Conservation (phyloP, 2,797 vertebrate species). For the Rhinella marina region DNA sequence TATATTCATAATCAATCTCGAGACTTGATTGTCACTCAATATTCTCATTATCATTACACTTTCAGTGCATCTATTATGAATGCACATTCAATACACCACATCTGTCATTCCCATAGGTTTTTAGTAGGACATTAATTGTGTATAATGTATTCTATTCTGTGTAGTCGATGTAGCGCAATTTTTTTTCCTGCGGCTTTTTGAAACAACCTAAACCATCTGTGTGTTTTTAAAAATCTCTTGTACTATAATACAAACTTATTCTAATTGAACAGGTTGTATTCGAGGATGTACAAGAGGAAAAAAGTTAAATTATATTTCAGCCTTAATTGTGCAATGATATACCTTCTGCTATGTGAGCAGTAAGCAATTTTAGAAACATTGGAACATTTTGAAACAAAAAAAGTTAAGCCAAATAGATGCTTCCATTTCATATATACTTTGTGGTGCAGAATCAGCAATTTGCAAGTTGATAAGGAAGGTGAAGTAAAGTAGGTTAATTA, state of each 20-base stretch:
- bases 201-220: constrained; percentile 24
- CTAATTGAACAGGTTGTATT: constrained; percentile 20
- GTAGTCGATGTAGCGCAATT: background rate
- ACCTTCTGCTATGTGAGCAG: background rate
- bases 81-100: constrained; percentile 35
- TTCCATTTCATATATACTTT: constrained; percentile 2
- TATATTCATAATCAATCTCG: constrained; percentile 28
- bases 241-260: constrained; percentile 16
- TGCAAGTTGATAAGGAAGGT: constrained; percentile 30
- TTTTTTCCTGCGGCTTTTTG: background rate
- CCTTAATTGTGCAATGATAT: constrained; percentile 4
- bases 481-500: constrained; percentile 62
- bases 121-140: constrained; percentile 15
- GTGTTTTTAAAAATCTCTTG: constrained; percentile 1
- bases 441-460: constrained; percentile 45
- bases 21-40: constrained; percentile 36
- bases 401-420: background rate
- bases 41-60: constrained; percentile 32
- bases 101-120: constrained; percentile 30
- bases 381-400: constrained; percentile 28
- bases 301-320: background rate
- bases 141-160: constrained; percentile 27
- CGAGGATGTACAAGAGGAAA: background rate
- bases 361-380: background rate
- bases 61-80: constrained; percentile 28